phyloP scores from a whole-genome alignment of 2,888 invertebrate genomes.

The Synergus umbraculus region DNA sequence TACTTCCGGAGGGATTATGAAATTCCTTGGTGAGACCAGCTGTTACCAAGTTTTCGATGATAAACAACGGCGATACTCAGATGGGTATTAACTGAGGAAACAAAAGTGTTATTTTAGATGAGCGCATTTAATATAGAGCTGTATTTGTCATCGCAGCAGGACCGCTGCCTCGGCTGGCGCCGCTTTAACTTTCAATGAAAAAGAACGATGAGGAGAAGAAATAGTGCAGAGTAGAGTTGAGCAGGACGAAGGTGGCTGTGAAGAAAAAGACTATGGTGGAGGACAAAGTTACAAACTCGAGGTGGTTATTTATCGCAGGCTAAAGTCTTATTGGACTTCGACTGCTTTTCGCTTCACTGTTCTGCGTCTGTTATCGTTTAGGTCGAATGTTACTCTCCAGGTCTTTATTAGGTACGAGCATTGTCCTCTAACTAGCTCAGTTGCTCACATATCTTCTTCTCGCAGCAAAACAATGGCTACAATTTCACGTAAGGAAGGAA shows the following conservation, averaged over 20 bases:
- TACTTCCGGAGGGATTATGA: slow-evolving; percentile 45
- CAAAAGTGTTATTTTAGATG: slow-evolving; percentile 57
- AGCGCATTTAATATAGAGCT: slow-evolving; percentile 51
- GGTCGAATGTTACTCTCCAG: slow-evolving; percentile 27
- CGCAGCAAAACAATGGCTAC: neutral
- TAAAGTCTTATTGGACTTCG: slow-evolving; percentile 47
- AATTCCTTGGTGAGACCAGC: slow-evolving; percentile 47
- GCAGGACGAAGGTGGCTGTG: slow-evolving; percentile 24
- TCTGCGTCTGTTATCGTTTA: slow-evolving; percentile 42
- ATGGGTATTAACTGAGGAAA: slow-evolving; percentile 43
- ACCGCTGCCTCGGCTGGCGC: slow-evolving; percentile 30
- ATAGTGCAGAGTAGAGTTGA: slow-evolving; percentile 18
- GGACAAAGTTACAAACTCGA: slow-evolving; percentile 33
- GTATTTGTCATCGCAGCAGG: slow-evolving; percentile 32
- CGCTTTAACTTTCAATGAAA: slow-evolving; percentile 41
- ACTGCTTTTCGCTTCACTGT: slow-evolving; percentile 46
- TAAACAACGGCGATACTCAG: slow-evolving; percentile 51
- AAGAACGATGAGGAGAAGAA: slow-evolving; percentile 19
- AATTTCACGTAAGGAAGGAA: neutral
- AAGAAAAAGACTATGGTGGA: slow-evolving; percentile 18
- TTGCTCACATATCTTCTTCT: neutral
- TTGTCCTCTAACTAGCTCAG: slow-evolving; percentile 25
- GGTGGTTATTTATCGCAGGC: slow-evolving; percentile 40
- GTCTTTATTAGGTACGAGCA: slow-evolving; percentile 29
- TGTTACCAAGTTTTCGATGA: slow-evolving; percentile 57